Evolutionary conservation across 1,140 invertebrate species (phyloP), one percentile per base, ranked within the genome.

Genomic region (Bombus difficillimus): DNA sequence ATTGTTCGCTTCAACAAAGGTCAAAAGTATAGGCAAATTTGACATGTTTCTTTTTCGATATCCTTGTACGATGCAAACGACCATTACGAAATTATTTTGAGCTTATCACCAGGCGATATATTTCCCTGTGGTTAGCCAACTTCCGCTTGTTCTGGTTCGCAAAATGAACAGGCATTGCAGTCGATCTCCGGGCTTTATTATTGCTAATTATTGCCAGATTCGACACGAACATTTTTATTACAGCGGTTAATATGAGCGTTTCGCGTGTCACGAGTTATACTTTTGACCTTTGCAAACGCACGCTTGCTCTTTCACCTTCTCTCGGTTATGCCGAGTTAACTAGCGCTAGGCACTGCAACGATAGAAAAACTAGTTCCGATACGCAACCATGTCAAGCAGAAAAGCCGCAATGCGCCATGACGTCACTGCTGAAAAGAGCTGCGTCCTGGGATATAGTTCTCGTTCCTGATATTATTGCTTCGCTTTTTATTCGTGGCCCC

Each of bases 321-420:
- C 57, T 39, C 13, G 22, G 13, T 8, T 25, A 32, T 25, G 34
- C 41, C 28, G 12, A 77, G 34, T 34, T 10, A 34, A 34, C 59
- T n/a, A 66, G 71, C 28, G 32, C 28, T 18, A 64, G 39, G 22
- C 37, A 9, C 37, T 22, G 25, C 39, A 43, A 3, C 47, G 47
- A 79, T 73, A 68, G 62, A 81, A 85, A 81, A 85, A 85, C 69
- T 72, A 81, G 71, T 81, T 66, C 62, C 69, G 53, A 85, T 74
- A 81, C 84, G 79, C 84, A 85, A 81, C 71, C 71, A 71, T 85
- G 84, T 85, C 84, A 81, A 85, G 84, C 68, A 69, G 79, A n/a
- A 85, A 85, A 85, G 69, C 84, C 79, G 84, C 84, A 85, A 73
- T 85, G 84, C 84, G 84, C 81, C 37, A 32, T 66, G 84, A 85